These are phyloP conservation scores for Seira sanloemensis DNA, from an alignment of 2,888 invertebrate genomes.

Conservation along the genomic window DNA sequence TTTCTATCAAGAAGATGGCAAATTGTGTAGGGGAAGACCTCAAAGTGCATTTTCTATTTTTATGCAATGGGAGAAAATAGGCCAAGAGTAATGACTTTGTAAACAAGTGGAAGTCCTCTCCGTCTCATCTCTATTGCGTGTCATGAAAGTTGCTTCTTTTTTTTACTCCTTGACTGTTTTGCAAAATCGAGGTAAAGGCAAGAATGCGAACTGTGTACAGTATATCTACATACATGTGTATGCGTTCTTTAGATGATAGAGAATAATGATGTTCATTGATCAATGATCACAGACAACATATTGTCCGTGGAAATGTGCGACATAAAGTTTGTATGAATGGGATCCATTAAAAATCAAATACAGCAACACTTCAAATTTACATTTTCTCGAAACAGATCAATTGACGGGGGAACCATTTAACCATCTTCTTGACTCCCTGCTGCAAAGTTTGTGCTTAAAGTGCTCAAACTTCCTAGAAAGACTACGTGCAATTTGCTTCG, in stretches of 20 bases:
- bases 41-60: conserved; percentile 20
- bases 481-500: no score
- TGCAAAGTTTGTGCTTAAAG: no score
- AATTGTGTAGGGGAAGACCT: background rate
- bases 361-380: no score
- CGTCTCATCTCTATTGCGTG: background rate
- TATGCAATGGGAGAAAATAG: conserved; percentile 27
- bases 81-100: conserved; percentile 46
- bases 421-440: no score
- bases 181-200: conserved; percentile 6
- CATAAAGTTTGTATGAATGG: background rate
- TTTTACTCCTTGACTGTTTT: background rate
- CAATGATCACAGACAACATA: background rate
- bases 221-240: no score
- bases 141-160: background rate
- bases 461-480: no score
- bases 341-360: background rate
- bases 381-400: no score
- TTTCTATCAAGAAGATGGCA: conserved; percentile 4
- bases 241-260: no score
- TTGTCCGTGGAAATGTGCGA: background rate
- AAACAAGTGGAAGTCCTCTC: conserved; percentile 28
- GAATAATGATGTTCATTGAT: conserved; percentile 16
- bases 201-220: no score
- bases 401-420: no score